phyloP scores from a whole-genome alignment of 1,140 invertebrate genomes.

The Heliconius congener region DNA sequence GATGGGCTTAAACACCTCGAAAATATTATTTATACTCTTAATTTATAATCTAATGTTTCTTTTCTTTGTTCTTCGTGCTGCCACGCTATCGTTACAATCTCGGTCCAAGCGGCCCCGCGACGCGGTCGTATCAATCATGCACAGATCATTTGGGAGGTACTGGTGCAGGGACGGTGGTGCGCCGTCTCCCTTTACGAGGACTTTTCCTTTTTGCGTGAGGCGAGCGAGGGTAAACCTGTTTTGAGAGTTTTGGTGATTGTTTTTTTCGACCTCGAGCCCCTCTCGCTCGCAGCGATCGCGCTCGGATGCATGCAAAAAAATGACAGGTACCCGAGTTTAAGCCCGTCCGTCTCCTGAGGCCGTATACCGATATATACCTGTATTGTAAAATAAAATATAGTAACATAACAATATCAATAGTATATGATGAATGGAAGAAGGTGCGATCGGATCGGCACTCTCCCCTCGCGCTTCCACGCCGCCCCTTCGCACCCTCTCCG shows the following conservation, averaged over 20 bases:
- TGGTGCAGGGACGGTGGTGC: conserved; percentile 48
- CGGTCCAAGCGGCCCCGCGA: conserved; percentile 45
- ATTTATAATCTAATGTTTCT: conserved; percentile 6
- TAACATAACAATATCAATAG: conserved; percentile 53
- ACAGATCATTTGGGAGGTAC: conserved; percentile 56
- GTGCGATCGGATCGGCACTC: conserved; percentile 48
- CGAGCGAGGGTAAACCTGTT: conserved; percentile 69
- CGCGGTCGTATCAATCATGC: conserved; percentile 56
- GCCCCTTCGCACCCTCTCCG: conserved; percentile 47
- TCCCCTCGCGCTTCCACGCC: conserved; percentile 64
- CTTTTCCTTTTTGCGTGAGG: conserved; percentile 71
- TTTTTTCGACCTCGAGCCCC: conserved; percentile 66
- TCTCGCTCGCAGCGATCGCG: conserved; percentile 51
- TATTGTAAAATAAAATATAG: conserved; percentile 59
- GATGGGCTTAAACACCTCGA: conserved; percentile 42
- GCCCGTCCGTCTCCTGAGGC: conserved; percentile 63
- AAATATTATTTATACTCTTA: conserved; percentile 18
- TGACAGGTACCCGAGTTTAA: conserved; percentile 52
- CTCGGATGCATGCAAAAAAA: conserved; percentile 61
- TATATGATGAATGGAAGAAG: conserved; percentile 52
- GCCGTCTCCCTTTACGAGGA: conserved; percentile 56
- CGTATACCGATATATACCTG: conserved; percentile 57
- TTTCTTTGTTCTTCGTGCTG: conserved; percentile 19
- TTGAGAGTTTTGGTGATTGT: conserved; percentile 72
- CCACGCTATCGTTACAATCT: conserved; percentile 33